Conservation (phyloP, 2,797 vertebrate genomes). For the Sebastolobus altivelis region DNA sequence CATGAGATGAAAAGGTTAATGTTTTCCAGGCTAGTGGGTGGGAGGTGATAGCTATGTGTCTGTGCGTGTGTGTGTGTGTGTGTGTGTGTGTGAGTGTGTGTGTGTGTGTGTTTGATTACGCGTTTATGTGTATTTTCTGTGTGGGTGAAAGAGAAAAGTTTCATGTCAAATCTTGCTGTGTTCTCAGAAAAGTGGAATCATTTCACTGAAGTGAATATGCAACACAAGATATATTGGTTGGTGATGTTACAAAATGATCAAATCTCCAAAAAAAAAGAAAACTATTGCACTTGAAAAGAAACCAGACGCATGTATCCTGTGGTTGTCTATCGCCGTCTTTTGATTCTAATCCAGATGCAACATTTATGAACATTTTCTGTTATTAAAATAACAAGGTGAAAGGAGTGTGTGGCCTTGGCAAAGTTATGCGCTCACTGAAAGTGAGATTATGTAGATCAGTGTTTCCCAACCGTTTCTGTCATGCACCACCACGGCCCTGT, state of each 20-base stretch:
- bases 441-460: neutral
- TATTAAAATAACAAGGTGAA: neutral
- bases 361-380: neutral
- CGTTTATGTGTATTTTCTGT: slow-evolving; percentile 50
- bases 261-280: neutral
- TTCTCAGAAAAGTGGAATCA: slow-evolving; percentile 27
- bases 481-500: neutral
- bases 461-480: neutral
- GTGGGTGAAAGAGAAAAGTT: slow-evolving; percentile 58
- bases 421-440: neutral
- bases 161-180: slow-evolving; percentile 30
- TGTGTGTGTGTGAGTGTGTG: slow-evolving; percentile 29
- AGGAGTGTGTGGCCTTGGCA: neutral
- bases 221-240: neutral
- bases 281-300: neutral
- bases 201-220: slow-evolving; percentile 27
- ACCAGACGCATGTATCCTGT: neutral
- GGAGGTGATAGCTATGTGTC: slow-evolving; percentile 70
- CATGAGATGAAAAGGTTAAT: slow-evolving; percentile 79
- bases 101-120: slow-evolving; percentile 39
- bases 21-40: slow-evolving; percentile 76
- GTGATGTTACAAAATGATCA: neutral
- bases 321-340: neutral
- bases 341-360: slow-evolving; percentile 2
- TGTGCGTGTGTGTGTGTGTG: slow-evolving; percentile 41